Evolutionary conservation across 2,888 invertebrate species (phyloP), one percentile per base, ranked within the genome.

Genomic region (Drosophila anomelani): DNA sequence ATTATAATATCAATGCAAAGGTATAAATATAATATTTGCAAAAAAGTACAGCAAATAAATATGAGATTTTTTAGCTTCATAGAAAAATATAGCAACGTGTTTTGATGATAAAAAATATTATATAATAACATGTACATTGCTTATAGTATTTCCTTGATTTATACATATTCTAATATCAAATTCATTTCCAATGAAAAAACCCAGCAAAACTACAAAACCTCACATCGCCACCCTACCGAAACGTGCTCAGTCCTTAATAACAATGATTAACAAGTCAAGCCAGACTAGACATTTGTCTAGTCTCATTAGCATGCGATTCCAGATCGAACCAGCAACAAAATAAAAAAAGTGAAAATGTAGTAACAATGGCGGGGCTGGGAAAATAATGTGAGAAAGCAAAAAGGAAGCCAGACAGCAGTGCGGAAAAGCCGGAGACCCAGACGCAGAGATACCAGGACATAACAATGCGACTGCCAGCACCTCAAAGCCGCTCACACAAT

Each of bases 361-460:
- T 41, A 39, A 68, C 68, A 68, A 68, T 68, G 41, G 47, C 47
- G 17, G 62, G 23, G 12, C 26, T 8, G 34, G 20, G 39, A 38
- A 53, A 29, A 43, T 12, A 26, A 20, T 12, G 12, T 34, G 20
- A 38, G 39, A 13, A 17, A 23, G 23, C 15, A 23, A 29, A 66
- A 53, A 66, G 63, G 26, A n/a, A 56, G 41, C 46, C 67, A 68
- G 67, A 72, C 72, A 64, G 58, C 72, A 54, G 57, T 23, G 32
- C 72, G 64, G 72, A 72, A 72, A 51, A 72, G 51, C 64, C 63
- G 29, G 63, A 63, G 64, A 66, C 64, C 62, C 72, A 72, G 73
- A 72, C 63, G 36, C 10, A 32, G 68, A 68, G 68, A 68, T 68
- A 68, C 29, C 47, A 68, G 67, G 49, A 68, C 68, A 56, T 41